These are phyloP conservation scores for Neosilurus hyrtlii DNA, from an alignment of 2,797 vertebrate genomes.

Conservation along the genomic window DNA sequence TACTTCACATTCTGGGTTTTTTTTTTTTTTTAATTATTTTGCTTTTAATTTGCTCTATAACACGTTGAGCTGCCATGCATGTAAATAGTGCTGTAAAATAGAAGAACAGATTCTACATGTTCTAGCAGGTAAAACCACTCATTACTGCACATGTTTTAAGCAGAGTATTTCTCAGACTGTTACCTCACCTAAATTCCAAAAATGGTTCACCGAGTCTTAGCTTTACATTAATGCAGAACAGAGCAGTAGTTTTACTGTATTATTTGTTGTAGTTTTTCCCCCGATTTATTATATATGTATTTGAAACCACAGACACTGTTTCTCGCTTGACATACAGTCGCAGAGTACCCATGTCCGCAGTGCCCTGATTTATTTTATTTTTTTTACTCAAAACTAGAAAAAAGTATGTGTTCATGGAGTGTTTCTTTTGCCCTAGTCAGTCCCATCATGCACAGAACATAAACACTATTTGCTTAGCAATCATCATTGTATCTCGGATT, in stretches of 20 bases:
- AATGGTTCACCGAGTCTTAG: neutral
- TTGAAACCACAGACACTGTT: neutral
- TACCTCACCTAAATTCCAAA: neutral
- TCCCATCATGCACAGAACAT: neutral
- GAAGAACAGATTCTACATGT: neutral
- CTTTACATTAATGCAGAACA: neutral
- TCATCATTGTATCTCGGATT: neutral
- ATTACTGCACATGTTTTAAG: neutral
- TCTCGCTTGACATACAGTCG: too few species aligned
- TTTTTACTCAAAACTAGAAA: too few species aligned
- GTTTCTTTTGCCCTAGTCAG: too few species aligned
- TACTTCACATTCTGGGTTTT: too few species aligned
- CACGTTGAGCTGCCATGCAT: neutral
- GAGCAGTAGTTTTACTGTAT: neutral
- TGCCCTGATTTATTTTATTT: too few species aligned
- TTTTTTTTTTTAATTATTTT: neutral
- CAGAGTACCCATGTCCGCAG: too few species aligned
- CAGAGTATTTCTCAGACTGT: neutral
- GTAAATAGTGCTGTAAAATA: neutral
- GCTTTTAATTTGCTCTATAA: neutral
- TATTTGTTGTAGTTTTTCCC: too few species aligned
- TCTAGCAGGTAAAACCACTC: neutral
- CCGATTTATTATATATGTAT: too few species aligned
- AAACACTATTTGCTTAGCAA: neutral
- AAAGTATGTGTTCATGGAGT: too few species aligned